Conservation (phyloP, 2,113 vertebrate species). For the Eleginops maclovinus region DNA sequence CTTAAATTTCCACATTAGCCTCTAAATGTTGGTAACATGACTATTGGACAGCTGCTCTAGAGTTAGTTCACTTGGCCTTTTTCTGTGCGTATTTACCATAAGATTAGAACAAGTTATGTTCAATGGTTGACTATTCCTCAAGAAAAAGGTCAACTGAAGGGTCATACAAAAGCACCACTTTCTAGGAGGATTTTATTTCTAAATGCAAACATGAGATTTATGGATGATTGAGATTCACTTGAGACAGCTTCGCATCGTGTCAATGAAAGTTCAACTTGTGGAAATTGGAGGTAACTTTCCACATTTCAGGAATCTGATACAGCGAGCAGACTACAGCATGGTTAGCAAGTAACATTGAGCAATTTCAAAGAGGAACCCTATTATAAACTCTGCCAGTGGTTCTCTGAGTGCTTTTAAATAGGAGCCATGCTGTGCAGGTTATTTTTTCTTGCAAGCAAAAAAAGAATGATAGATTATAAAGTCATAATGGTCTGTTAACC, state of each 20-base stretch:
- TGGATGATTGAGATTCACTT: background rate
- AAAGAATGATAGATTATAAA: slow-evolving; percentile 20
- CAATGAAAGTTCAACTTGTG: slow-evolving; percentile 51
- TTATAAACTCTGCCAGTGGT: slow-evolving; percentile 45
- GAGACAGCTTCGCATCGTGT: slow-evolving; percentile 14
- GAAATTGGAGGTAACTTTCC: slow-evolving; percentile 53
- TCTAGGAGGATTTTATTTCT: background rate
- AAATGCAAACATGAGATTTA: slow-evolving; percentile 15
- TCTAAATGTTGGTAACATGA: slow-evolving; percentile 30
- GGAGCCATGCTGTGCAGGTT: slow-evolving; percentile 29
- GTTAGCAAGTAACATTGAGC: slow-evolving; percentile 41
- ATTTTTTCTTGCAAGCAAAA: slow-evolving; percentile 29
- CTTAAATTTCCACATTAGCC: slow-evolving; percentile 23
- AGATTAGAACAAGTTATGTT: slow-evolving; percentile 1
- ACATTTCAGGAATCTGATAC: slow-evolving; percentile 50
- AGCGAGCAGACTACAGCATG: slow-evolving; percentile 38
- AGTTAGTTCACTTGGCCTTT: slow-evolving; percentile 4
- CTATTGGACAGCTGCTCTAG: background rate
- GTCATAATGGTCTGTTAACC: slow-evolving; percentile 21
- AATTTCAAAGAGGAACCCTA: slow-evolving; percentile 57
- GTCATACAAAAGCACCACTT: background rate
- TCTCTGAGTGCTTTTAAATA: slow-evolving; percentile 38
- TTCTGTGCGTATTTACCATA: background rate
- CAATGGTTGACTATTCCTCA: slow-evolving; percentile 13
- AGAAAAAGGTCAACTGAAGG: slow-evolving; percentile 9